These are phyloP conservation scores for Thinocorus orbignyianus DNA, from an alignment of 2,113 vertebrate species.

Conservation along the genomic window DNA sequence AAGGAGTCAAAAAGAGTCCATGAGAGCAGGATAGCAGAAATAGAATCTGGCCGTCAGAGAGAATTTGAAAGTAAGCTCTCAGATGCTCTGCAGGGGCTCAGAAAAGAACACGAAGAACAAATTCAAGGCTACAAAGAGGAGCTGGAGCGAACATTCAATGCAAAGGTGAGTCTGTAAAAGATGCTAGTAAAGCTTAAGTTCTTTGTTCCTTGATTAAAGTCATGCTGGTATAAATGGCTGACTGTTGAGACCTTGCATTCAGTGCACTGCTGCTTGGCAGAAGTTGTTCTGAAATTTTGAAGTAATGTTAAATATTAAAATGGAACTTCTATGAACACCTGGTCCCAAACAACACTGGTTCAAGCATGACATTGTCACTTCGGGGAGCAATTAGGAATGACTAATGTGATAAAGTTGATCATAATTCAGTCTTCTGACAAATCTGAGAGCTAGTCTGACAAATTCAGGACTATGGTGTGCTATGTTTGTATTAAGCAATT, in stretches of 20 bases:
- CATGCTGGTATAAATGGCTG: neutral
- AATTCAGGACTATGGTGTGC: neutral
- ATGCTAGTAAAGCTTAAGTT: neutral
- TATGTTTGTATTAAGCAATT: neutral
- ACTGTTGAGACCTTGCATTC: neutral
- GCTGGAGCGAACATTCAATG: constrained; percentile 74
- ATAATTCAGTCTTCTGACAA: neutral
- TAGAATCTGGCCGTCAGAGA: constrained; percentile 69
- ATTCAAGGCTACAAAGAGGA: constrained; percentile 83
- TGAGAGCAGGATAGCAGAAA: constrained; percentile 77
- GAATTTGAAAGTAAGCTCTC: constrained; percentile 81
- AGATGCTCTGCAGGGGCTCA: constrained; percentile 75
- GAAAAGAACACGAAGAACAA: constrained; percentile 78
- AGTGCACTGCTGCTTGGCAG: neutral
- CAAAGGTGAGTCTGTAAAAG: constrained; percentile 72
- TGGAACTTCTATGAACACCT: neutral
- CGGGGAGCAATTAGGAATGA: neutral
- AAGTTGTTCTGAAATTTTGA: neutral
- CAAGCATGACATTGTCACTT: neutral
- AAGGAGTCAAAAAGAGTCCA: constrained; percentile 72
- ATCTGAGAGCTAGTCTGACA: neutral
- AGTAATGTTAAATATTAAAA: neutral
- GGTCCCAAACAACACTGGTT: neutral
- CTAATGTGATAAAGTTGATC: neutral
- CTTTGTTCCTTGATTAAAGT: neutral